Base-by-base conservation (phyloP, 2,797 vertebrate genomes). In the Mus caroli region DNA sequence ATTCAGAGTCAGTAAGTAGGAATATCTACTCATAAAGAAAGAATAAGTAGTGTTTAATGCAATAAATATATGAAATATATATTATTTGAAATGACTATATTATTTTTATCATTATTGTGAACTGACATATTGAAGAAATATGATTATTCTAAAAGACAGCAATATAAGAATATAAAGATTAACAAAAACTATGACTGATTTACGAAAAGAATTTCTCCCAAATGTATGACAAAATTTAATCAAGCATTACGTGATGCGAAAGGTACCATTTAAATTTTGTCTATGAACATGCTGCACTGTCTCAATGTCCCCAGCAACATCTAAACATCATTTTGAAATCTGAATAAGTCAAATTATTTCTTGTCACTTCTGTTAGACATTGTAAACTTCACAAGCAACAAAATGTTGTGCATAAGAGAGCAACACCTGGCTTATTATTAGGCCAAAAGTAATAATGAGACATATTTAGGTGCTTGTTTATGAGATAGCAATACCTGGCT, bases 271-370 rank as follows among this genome's bases (percentile, higher is more conserved):
- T 94, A 82, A 92, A 78, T 12, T 28, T 58, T 60, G 37, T 64
- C 46, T 64, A 58, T 75, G 46, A 78, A 86, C 77, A 54, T 54
- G 9, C 1, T 37, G 14, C 14, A 91, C 9, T 91, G 43, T 71
- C 50, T 19, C 64, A 56, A 79, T 43, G 79, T 12, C 43, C 3
- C 22, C 34, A 89, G 17, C 2, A 10, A 75, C 3, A 90, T 52
- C 71, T 5, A 89, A 22, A 71, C 80, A 46, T 6, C 19, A 60
- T 79, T 90, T 94, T 83, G 31, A 92, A 92, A 83, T 90, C 4
- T 37, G 77, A 67, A 5, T 56, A 40, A 62, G 3, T 2, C 24
- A 1, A 24, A 40, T 85, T 80, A 6, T 26, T n/a, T 91, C 4
- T 93, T 69, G n/a, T n/a, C 6, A 52, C 46, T 76, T 91, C 40